Evolutionary conservation across 1,140 invertebrate genomes (phyloP), one percentile per base, ranked within the genome.

Genomic region (Sipha flava): DNA sequence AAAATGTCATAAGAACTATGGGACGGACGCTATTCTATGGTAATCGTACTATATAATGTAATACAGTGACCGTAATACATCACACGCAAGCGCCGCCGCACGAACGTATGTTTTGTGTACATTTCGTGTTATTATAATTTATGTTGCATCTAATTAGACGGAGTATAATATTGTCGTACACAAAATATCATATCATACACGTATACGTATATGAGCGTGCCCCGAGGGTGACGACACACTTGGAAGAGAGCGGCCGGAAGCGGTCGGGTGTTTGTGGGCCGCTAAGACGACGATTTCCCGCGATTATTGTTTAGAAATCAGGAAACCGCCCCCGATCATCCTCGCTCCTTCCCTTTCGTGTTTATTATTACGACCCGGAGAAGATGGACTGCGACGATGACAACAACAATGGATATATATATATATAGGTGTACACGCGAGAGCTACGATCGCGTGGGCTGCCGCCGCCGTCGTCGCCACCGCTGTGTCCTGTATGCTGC

Each of bases 221-320:
- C 9, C 1, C 18, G 18, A 1, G 9, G 49, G 49, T 23, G 45
- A 37, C 4, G 31, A 10, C 10, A n/a, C n/a, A n/a, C n/a, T n/a
- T 2, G 62, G 62, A 29, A 72, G 45, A 72, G 45, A 16, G 29
- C 29, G 47, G 18, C 47, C 72, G 72, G 72, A 75, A 75, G 31
- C 72, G 26, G 45, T 75, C 31, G 45, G 72, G 23, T 12, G 64
- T 43, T 43, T 66, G 64, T 43, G 64, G 64, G 37, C 62, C 34
- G 64, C 43, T 23, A 40, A 12, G 31, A 23, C 37, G n/a, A 45
- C 43, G 66, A 10, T 47, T 70, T 34, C 23, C 31, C n/a, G 47
- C 49, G 45, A 75, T 75, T 75, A 75, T 75, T 75, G 72, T 75
- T 75, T 54, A 16, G 49, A 75, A 75, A 75, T 37, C 31, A 54